Base-by-base conservation (phyloP, 1,140 invertebrate species). In the Cyclargus thomasi region DNA sequence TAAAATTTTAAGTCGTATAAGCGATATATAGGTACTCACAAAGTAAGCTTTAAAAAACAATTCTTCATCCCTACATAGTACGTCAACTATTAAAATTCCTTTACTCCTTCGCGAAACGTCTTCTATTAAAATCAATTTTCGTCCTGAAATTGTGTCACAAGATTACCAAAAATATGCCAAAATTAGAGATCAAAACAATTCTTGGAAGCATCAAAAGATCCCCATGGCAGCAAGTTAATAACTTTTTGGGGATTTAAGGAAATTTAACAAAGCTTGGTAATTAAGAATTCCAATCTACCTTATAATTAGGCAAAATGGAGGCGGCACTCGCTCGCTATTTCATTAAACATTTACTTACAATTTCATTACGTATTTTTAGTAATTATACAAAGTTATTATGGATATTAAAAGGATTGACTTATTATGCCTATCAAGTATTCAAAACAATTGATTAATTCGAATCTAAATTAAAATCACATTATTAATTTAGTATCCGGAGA, bases 241-340 rank as follows among this genome's bases (percentile, higher is more conserved):
- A 59, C 55, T 36, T 39, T 39, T 64, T 64, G 29, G 17, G 29
- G 29, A 64, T 39, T 39, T 39, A 6, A 35, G 63, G 35, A 64
- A 64, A 64, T 64, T 35, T 35, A 64, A 64, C 63, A 64, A 64
- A 39, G 63, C 63, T 39, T 39, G 36, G 35, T 64, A 20, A 64
- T 64, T 64, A 39, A 64, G 59, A 36, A 64, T 64, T 35, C 29
- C 63, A 64, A 64, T 47, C 63, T 17, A 64, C 63, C 63, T 36
- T 64, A 64, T 64, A 64, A 64, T 64, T 64, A 64, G 63, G 29
- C 29, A 39, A 21, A 64, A 39, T 17, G 63, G 63, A 64, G 17
- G 11, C 63, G 63, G 5, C 29, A 64, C 63, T 35, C 23, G 63
- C 63, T 39, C 35, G 63, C 63, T 20, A 20, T 64, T 39, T 64